Percentiles rank a stretch among this genome's conserved stretches.
Evolutionary conservation across 2,888 invertebrate genomes (phyloP).

Genomic region (Chymomyza fuscimana): DNA sequence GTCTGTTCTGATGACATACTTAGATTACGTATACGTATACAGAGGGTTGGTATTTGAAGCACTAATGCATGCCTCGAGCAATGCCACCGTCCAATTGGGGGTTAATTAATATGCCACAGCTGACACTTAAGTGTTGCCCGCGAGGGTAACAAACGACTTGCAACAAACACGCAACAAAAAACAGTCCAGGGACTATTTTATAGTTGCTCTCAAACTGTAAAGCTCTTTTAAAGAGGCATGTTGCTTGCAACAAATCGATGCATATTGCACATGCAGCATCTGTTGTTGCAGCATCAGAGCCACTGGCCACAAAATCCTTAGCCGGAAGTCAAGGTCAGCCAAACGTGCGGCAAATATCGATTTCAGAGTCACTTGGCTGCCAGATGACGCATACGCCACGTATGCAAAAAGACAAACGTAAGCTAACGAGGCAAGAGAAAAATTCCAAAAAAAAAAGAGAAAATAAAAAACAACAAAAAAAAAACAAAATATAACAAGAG

Average conservation of each 20-base stretch:
- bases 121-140: slow-evolving; percentile 1
- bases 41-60: not conserved
- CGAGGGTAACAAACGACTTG: not conserved
- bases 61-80: not conserved
- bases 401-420: slow-evolving; percentile 40
- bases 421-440: slow-evolving; percentile 34
- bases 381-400: slow-evolving; percentile 29
- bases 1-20: not conserved
- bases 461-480: not conserved
- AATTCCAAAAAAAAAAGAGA: not conserved
- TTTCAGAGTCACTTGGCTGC: slow-evolving; percentile 30
- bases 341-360: slow-evolving; percentile 43
- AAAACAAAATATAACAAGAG: not conserved
- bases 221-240: slow-evolving; percentile 40
- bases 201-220: slow-evolving; percentile 24
- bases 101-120: not conserved
- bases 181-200: not conserved
- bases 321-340: slow-evolving; percentile 52
- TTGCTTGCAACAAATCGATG: slow-evolving; percentile 36
- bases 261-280: slow-evolving; percentile 29
- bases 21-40: not conserved
- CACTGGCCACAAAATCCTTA: slow-evolving; percentile 16
- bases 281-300: slow-evolving; percentile 24
- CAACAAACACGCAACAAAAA: slow-evolving; percentile 1
- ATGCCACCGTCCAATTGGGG: not conserved